Percentiles rank a stretch among this genome's conserved stretches.
Evolutionary conservation across 2,888 invertebrate genomes (phyloP).

Genomic region (Troides helena): DNA sequence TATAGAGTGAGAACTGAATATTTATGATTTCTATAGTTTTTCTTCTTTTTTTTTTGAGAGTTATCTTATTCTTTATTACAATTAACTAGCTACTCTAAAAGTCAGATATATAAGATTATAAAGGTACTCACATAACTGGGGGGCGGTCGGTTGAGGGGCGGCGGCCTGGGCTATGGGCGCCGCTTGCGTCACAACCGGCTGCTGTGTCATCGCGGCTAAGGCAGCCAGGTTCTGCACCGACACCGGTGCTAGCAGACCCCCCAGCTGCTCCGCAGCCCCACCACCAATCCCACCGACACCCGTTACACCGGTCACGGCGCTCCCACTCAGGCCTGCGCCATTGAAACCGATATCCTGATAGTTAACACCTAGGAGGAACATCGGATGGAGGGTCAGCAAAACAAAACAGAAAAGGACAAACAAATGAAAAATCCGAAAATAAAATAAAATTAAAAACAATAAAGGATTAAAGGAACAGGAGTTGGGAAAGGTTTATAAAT

Average conservation of each 20-base stretch:
- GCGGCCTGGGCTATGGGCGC: slow-evolving; percentile 70
- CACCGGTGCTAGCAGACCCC: slow-evolving; percentile 90
- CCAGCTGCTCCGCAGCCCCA: slow-evolving; percentile 92
- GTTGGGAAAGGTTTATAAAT: background rate
- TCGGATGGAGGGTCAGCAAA: slow-evolving; percentile 38
- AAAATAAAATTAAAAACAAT: background rate
- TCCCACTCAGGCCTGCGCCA: slow-evolving; percentile 74
- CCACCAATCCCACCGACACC: slow-evolving; percentile 79
- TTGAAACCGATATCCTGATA: slow-evolving; percentile 78
- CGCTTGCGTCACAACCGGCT: slow-evolving; percentile 78
- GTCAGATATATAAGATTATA: background rate
- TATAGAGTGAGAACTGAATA: background rate
- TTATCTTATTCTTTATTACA: too few relatives aligned
- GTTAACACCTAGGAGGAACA: slow-evolving; percentile 67
- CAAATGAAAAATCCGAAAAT: slow-evolving; percentile 21
- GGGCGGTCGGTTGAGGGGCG: slow-evolving; percentile 57
- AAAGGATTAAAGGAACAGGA: background rate
- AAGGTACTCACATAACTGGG: slow-evolving; percentile 68
- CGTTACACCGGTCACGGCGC: slow-evolving; percentile 52
- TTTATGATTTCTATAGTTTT: background rate
- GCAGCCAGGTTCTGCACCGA: slow-evolving; percentile 96
- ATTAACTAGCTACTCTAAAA: background rate
- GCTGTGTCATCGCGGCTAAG: slow-evolving; percentile 89
- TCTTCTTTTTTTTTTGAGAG: background rate
- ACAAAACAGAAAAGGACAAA: slow-evolving; percentile 30